Conservation (phyloP, 1,140 invertebrate species). For the Brachionus sp. region DNA sequence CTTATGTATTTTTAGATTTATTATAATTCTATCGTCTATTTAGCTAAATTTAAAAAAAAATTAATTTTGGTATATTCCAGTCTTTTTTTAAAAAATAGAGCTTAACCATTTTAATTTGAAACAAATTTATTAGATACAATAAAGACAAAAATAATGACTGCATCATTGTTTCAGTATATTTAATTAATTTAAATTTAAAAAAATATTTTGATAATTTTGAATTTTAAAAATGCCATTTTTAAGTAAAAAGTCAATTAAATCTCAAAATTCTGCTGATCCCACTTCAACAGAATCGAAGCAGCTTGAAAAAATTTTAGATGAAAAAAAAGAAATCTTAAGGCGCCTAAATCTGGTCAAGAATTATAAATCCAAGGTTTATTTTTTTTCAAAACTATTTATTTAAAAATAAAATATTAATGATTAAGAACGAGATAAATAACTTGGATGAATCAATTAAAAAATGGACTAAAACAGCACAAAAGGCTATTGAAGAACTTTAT, state of each 20-base stretch:
- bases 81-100: too few species aligned
- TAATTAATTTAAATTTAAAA: background rate
- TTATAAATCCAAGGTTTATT: background rate
- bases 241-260: conserved; percentile 6
- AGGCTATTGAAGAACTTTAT: conserved; percentile 26
- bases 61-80: too few species aligned
- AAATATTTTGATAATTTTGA: background rate
- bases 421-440: conserved; percentile 4
- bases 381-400: background rate
- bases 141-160: too few species aligned
- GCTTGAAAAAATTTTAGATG: conserved; percentile 6
- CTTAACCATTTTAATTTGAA: too few species aligned
- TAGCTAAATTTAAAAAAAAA: too few species aligned
- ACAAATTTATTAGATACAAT: too few species aligned
- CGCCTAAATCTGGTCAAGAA: conserved; percentile 10
- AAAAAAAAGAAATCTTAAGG: conserved; percentile 37
- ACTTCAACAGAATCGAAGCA: background rate
- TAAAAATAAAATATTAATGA: background rate
- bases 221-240: conserved; percentile 44
- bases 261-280: background rate
- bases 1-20: too few species aligned
- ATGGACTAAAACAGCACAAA: conserved; percentile 26
- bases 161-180: too few species aligned
- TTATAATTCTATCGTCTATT: too few species aligned
- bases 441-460: conserved; percentile 24